Evolutionary conservation across 2,797 vertebrate species (phyloP).

Genomic region (Sebastes variabilis): DNA sequence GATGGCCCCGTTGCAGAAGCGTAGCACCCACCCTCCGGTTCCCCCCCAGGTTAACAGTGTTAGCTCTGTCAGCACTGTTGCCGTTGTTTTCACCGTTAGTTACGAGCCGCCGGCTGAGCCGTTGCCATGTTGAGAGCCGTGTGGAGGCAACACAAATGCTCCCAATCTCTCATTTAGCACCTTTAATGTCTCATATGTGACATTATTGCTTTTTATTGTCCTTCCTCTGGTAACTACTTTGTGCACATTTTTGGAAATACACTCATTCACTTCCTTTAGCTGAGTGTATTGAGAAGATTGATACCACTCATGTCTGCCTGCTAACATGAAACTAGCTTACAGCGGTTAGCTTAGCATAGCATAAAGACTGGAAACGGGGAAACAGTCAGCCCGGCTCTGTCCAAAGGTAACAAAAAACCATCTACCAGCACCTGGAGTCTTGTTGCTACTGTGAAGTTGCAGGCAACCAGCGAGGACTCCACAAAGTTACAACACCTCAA

Average conservation of each 20-base stretch:
- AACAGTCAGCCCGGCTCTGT: background rate
- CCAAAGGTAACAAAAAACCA: background rate
- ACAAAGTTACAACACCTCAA: background rate
- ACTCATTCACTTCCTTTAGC: background rate
- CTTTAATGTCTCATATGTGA: background rate
- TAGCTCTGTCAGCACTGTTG: accelerated
- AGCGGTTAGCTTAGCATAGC: background rate
- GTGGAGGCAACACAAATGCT: no score
- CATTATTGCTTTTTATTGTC: background rate
- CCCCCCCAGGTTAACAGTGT: no score
- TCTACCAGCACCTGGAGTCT: no score
- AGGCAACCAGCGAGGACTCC: background rate
- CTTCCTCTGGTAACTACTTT: background rate
- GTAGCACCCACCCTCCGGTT: no score
- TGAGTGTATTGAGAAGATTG: background rate
- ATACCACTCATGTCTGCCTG: background rate
- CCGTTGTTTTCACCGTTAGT: no score
- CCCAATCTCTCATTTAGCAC: no score
- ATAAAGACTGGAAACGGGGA: background rate
- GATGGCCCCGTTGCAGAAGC: accelerated
- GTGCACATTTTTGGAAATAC: background rate
- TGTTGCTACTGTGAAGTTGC: background rate
- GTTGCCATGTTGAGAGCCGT: no score
- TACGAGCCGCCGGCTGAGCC: no score
- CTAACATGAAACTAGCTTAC: background rate